Evolutionary conservation across 2,113 vertebrate genomes (phyloP).

Genomic region (Sapajus apella): DNA sequence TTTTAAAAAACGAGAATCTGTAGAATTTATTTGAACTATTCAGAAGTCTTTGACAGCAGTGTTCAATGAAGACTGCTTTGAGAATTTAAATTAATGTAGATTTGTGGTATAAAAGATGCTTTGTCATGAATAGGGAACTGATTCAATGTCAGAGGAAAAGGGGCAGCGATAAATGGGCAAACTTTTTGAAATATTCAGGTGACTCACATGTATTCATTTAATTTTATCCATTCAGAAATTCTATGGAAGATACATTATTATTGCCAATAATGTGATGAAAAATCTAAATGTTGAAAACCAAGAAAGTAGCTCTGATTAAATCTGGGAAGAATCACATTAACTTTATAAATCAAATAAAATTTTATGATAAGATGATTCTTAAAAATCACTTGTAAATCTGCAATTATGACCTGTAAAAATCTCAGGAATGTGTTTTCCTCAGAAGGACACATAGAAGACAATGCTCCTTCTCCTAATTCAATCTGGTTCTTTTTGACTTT

Average conservation of each 20-base stretch:
- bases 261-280: not conserved
- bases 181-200: not conserved
- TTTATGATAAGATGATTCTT: not conserved
- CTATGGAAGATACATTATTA: not conserved
- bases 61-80: not conserved
- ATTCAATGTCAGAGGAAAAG: not conserved
- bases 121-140: not conserved
- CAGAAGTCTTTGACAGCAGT: not conserved
- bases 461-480: not conserved
- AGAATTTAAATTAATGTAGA: not conserved
- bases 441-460: not conserved
- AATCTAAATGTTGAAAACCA: constrained; percentile 23
- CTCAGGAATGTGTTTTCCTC: not conserved
- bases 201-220: constrained; percentile 1
- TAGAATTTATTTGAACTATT: not conserved
- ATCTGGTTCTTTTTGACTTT: not conserved
- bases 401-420: not conserved
- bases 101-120: not conserved
- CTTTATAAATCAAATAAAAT: not conserved
- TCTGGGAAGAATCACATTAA: not conserved
- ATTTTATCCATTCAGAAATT: not conserved
- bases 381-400: not conserved
- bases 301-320: not conserved
- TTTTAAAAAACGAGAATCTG: not conserved
- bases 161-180: not conserved